A percentile compares a stretch with the other conserved stretches of the same genome.
Conservation (phyloP, 2,888 invertebrate genomes). For the Leptothorax acervorum region DNA sequence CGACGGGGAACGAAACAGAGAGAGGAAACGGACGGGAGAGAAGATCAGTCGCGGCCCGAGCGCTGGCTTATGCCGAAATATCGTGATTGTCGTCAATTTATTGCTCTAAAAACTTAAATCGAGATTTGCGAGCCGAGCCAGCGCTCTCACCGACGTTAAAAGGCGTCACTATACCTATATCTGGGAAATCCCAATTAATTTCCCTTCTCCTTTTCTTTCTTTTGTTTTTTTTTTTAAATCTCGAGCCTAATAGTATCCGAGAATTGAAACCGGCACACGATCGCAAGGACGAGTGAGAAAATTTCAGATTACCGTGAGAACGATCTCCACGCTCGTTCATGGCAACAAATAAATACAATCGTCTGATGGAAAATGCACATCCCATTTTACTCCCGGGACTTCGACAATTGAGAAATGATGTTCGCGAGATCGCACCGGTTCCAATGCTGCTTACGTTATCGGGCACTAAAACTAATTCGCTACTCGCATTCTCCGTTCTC, state of each 20-base stretch:
- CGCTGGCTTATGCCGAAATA: constrained; percentile 73
- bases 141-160: constrained; percentile 74
- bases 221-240: neutral
- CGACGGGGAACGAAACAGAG: constrained; percentile 3
- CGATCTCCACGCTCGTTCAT: neutral
- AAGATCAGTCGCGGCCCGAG: constrained; percentile 61
- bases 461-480: constrained; percentile 19
- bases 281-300: neutral
- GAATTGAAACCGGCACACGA: constrained; percentile 13
- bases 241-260: constrained; percentile 26
- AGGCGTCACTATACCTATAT: constrained; percentile 83
- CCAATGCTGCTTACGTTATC: constrained; percentile 7
- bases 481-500: constrained; percentile 13
- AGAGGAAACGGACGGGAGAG: constrained; percentile 58
- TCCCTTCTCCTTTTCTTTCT: constrained; percentile 27
- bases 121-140: constrained; percentile 77
- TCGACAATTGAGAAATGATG: neutral
- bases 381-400: neutral
- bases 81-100: constrained; percentile 82
- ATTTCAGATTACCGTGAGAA: neutral
- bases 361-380: neutral
- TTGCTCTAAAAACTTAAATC: constrained; percentile 83
- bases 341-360: neutral
- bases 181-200: constrained; percentile 61
- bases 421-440: neutral